Evolutionary conservation across 2,797 vertebrate genomes (phyloP).

Genomic region (Chelon labrosus): DNA sequence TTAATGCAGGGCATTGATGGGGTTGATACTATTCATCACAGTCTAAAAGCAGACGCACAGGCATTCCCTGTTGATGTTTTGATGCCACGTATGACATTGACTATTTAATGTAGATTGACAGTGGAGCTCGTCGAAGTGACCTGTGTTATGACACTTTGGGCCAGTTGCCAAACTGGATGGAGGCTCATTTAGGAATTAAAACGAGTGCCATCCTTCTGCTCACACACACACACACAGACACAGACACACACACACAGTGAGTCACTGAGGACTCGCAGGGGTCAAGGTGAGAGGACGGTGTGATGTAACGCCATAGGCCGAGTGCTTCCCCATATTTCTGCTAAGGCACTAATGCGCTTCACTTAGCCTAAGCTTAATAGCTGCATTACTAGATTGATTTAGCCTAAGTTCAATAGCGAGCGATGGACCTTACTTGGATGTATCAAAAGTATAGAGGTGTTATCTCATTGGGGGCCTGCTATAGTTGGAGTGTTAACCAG

Average conservation of each 20-base stretch:
- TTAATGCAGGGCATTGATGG: constrained; percentile 8
- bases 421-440: constrained; percentile 4
- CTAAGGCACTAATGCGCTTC: constrained; percentile 33
- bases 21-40: constrained; percentile 17
- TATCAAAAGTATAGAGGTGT: constrained; percentile 30
- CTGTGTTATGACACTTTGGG: constrained; percentile 64
- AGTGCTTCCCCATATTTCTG: constrained; percentile 41
- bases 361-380: constrained; percentile 32
- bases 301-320: constrained; percentile 59
- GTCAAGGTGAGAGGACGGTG: constrained; percentile 56
- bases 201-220: constrained; percentile 62
- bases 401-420: constrained; percentile 6
- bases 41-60: constrained; percentile 25
- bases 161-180: constrained; percentile 51
- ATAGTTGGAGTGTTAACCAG: constrained; percentile 28
- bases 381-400: constrained; percentile 51
- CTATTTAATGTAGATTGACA: constrained; percentile 54
- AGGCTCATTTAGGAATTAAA: constrained; percentile 73
- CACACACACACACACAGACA: neutral
- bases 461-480: constrained; percentile 33
- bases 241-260: neutral
- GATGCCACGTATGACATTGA: constrained; percentile 44
- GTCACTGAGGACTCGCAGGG: constrained; percentile 33
- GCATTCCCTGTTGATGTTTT: constrained; percentile 33
- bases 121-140: constrained; percentile 48